Evolutionary conservation across 2,113 vertebrate genomes (phyloP).

Genomic region (Indicator maculatus): DNA sequence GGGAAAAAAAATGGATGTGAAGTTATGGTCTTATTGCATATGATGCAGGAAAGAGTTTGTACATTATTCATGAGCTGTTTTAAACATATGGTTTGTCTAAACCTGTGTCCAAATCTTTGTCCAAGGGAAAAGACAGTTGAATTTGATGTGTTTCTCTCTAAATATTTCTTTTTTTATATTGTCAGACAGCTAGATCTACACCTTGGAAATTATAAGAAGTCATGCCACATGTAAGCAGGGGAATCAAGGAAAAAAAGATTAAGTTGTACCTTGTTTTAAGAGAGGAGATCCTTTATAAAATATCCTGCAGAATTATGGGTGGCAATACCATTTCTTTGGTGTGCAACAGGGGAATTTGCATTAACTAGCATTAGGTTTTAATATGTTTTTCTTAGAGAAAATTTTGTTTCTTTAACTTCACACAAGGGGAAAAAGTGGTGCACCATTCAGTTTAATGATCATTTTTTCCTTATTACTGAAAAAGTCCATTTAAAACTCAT

Average conservation of each 20-base stretch:
- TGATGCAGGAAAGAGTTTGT: neutral
- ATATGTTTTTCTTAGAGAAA: neutral
- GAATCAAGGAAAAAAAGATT: neutral
- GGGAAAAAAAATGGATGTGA: neutral
- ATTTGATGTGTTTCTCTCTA: neutral
- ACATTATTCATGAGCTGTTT: neutral
- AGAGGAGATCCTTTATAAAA: neutral
- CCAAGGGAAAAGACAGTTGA: neutral
- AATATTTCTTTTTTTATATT: neutral
- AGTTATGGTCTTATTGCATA: neutral
- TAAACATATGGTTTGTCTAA: neutral
- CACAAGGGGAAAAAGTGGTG: neutral
- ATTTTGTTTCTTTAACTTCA: conserved; percentile 30
- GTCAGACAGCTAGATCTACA: neutral
- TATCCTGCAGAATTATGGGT: neutral
- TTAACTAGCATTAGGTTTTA: conserved; percentile 28
- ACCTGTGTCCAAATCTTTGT: neutral
- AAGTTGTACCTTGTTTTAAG: neutral
- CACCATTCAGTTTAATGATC: neutral
- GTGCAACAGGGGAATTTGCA: neutral
- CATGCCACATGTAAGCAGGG: neutral
- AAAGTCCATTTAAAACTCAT: neutral
- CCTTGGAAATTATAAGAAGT: neutral
- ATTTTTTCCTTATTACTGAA: neutral
- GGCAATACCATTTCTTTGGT: neutral